Percentiles rank a stretch among this genome's conserved stretches.
Conservation (phyloP, 2,888 invertebrate genomes). For the Terebella lapidaria region DNA sequence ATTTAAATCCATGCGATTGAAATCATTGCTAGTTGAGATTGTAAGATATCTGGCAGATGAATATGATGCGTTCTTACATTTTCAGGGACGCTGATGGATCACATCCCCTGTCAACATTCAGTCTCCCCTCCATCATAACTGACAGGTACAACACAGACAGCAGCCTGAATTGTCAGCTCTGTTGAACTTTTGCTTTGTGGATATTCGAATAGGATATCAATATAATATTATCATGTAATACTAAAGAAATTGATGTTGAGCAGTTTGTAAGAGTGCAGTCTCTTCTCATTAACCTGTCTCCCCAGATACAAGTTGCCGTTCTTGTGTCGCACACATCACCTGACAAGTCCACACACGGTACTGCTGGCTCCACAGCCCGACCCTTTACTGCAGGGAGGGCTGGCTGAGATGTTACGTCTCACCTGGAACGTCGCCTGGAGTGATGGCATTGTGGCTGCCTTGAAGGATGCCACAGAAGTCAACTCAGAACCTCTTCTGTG, state of each 20-base stretch:
- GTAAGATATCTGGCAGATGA: no score
- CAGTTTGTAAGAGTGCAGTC: no score
- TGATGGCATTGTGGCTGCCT: constrained; percentile 36
- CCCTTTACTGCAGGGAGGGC: constrained; percentile 31
- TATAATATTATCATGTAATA: background rate
- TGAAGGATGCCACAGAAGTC: constrained; percentile 24
- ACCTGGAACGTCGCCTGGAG: constrained; percentile 49
- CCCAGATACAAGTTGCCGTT: constrained; percentile 36
- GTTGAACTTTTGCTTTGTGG: no score
- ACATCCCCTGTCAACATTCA: constrained; percentile 13
- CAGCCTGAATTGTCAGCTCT: no score
- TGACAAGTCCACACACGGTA: constrained; percentile 34
- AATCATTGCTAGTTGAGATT: no score
- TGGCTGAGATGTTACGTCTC: constrained; percentile 39
- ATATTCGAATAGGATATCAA: no score
- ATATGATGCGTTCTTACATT: no score
- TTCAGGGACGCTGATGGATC: background rate
- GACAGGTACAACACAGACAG: constrained; percentile 25
- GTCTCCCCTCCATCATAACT: constrained; percentile 25
- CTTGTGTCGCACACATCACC: constrained; percentile 35
- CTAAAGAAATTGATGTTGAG: no score
- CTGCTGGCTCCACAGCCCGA: constrained; percentile 31
- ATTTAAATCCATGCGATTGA: no score
- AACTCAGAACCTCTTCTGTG: no score
- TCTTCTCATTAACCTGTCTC: background rate